Evolutionary conservation across 2,113 vertebrate genomes (phyloP).

Genomic region (Clarias gariepinus): DNA sequence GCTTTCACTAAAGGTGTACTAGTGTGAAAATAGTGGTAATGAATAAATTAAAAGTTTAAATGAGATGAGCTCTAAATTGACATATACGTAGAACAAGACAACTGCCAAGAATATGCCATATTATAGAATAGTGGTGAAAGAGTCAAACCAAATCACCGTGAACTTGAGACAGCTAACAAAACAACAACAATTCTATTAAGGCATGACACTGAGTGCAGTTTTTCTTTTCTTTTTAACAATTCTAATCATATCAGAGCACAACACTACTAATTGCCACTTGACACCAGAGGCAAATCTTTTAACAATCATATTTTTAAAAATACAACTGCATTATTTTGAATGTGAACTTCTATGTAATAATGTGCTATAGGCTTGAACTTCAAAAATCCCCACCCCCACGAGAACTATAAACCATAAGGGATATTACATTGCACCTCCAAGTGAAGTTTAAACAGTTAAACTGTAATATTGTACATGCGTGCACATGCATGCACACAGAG

Average conservation of each 20-base stretch:
- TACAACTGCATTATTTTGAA: neutral
- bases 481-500: neutral
- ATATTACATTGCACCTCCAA: constrained; percentile 27
- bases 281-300: neutral
- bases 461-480: constrained; percentile 1
- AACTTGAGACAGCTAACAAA: neutral
- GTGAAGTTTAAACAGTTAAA: constrained; percentile 43
- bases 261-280: neutral
- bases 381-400: neutral
- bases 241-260: neutral
- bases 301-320: neutral
- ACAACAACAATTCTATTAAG: constrained; percentile 3
- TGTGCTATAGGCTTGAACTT: neutral
- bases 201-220: neutral
- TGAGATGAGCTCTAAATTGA: neutral
- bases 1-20: constrained; percentile 26
- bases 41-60: neutral
- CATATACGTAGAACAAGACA: neutral
- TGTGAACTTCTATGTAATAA: neutral
- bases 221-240: neutral
- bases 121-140: neutral
- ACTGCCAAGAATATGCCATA: neutral
- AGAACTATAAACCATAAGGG: constrained; percentile 18
- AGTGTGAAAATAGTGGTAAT: neutral
- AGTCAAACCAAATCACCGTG: neutral